Percentiles rank a stretch among this genome's conserved stretches.
These are phyloP conservation scores for Cerastis leucographa DNA, from an alignment of 2,888 invertebrate species.

Conservation along the genomic window DNA sequence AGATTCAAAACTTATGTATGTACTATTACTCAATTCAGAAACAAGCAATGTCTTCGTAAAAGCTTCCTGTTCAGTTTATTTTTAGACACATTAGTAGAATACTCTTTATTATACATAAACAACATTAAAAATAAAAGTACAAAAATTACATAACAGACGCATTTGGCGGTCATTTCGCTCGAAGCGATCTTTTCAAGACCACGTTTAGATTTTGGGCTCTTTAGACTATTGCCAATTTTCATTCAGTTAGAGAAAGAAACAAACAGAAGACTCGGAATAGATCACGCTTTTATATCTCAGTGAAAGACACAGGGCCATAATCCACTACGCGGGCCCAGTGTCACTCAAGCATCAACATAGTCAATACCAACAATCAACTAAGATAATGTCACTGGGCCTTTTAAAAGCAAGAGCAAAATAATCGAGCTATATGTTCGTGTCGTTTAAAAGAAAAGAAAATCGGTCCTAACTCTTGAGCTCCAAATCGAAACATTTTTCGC, in stretches of 20 bases:
- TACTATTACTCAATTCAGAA: not conserved
- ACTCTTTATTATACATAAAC: not conserved
- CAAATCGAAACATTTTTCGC: conserved; percentile 1
- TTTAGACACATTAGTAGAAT: not conserved
- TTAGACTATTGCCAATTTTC: not conserved
- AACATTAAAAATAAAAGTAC: not conserved
- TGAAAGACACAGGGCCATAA: not conserved
- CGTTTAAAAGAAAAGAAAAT: conserved; percentile 4
- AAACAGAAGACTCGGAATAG: not conserved
- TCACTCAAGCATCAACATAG: not conserved
- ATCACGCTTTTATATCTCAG: not conserved
- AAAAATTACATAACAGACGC: not conserved
- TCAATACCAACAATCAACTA: not conserved
- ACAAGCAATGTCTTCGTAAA: not conserved
- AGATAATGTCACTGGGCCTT: not conserved
- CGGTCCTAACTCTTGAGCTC: conserved; percentile 5
- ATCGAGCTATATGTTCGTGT: not conserved
- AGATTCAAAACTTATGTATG: not conserved
- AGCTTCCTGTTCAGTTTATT: not conserved
- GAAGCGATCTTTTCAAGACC: not conserved
- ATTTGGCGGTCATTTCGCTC: not conserved
- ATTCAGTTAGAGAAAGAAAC: not conserved
- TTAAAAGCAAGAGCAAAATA: not conserved
- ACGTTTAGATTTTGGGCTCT: not conserved
- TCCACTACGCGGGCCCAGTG: not conserved